These are phyloP conservation scores for Tyrannus savana DNA, from an alignment of 2,113 vertebrate genomes.

Conservation along the genomic window DNA sequence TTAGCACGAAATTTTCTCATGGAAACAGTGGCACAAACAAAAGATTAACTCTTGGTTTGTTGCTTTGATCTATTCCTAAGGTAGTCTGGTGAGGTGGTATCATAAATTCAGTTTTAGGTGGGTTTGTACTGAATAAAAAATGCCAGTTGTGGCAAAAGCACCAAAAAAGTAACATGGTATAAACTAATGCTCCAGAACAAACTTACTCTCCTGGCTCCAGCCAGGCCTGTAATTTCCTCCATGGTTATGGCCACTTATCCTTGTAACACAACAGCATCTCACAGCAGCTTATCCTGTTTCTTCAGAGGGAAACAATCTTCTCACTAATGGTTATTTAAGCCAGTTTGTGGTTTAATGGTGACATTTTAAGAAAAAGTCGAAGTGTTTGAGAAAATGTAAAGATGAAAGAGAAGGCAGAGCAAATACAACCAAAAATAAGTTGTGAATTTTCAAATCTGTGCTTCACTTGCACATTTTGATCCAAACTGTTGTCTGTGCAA, in stretches of 20 bases:
- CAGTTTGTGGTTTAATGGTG: not conserved
- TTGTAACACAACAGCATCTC: not conserved
- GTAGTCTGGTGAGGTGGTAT: fast-evolving
- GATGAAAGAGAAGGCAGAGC: not conserved
- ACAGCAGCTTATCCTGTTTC: not conserved
- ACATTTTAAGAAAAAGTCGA: not conserved
- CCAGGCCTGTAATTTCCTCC: not conserved
- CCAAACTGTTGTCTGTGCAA: not conserved
- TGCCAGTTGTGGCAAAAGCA: not conserved
- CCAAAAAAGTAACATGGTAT: not conserved
- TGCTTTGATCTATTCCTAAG: not conserved
- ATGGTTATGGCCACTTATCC: not conserved
- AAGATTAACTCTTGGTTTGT: not conserved
- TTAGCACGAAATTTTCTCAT: not conserved
- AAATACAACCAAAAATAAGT: not conserved
- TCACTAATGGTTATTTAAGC: not conserved
- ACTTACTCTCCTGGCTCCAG: not conserved
- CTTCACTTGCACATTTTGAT: not conserved
- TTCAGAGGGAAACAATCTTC: not conserved
- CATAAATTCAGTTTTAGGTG: not conserved
- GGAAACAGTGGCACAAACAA: not conserved
- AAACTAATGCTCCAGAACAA: not conserved
- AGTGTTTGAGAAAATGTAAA: not conserved
- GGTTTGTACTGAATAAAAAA: not conserved
- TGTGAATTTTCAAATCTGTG: not conserved